Percentiles rank a stretch among this genome's conserved stretches.
phyloP scores from a whole-genome alignment of 2,113 vertebrate genomes.

The Podilymbus podiceps region DNA sequence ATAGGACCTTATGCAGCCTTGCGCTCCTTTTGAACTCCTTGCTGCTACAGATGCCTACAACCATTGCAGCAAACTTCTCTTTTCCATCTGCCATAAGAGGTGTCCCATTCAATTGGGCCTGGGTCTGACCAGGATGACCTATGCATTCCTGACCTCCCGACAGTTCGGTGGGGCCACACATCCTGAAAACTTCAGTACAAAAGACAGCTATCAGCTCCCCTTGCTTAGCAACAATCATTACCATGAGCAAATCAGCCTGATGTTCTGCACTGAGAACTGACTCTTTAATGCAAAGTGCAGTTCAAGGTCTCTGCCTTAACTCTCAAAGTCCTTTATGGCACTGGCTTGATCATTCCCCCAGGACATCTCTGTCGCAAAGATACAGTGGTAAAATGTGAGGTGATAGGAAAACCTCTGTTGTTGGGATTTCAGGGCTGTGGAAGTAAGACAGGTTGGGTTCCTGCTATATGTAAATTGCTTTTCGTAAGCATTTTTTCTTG shows the following conservation, averaged over 20 bases:
- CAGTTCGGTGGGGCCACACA: slow-evolving; percentile 10
- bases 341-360: background rate
- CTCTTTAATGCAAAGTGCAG: background rate
- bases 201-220: slow-evolving; percentile 2
- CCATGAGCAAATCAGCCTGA: background rate
- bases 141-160: slow-evolving; percentile 26
- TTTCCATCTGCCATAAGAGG: slow-evolving; percentile 25
- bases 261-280: background rate
- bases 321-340: background rate
- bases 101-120: background rate
- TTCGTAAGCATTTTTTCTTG: background rate
- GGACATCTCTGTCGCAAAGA: background rate
- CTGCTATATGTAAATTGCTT: background rate
- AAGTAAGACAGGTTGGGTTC: background rate
- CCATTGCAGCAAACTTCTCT: background rate
- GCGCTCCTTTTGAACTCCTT: background rate
- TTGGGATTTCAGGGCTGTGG: background rate
- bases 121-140: slow-evolving; percentile 3
- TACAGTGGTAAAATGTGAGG: background rate
- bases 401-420: background rate
- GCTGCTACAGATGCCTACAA: background rate
- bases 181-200: slow-evolving; percentile 25
- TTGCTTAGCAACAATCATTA: slow-evolving; percentile 2
- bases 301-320: slow-evolving; percentile 29
- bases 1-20: background rate